Evolutionary conservation across 2,888 invertebrate genomes (phyloP).

Genomic region (Trachelus troglodyta): DNA sequence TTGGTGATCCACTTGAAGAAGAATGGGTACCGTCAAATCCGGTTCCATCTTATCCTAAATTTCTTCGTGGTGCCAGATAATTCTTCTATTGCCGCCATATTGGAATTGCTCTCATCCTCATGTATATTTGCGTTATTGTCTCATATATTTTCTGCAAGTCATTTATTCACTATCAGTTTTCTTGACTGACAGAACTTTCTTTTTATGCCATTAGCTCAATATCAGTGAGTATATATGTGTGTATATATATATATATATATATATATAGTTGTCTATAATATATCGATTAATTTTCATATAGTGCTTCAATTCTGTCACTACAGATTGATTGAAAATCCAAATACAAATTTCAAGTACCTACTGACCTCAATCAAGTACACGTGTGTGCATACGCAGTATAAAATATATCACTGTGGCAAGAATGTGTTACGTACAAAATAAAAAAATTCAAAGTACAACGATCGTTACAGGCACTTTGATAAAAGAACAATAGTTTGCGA

Average conservation of each 20-base stretch:
- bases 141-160: not conserved
- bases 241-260: not conserved
- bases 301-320: not conserved
- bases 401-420: too few species aligned
- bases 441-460: not conserved
- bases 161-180: not conserved
- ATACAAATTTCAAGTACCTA: not conserved
- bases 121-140: not conserved
- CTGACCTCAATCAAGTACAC: not conserved
- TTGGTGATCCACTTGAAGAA: conserved; percentile 12
- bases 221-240: not conserved
- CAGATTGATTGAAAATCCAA: not conserved
- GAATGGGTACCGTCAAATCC: conserved; percentile 22
- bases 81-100: not conserved
- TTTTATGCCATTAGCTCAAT: conserved; percentile 1
- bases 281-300: not conserved
- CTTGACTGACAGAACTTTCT: not conserved
- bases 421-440: too few species aligned
- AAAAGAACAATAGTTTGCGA: conserved; percentile 7
- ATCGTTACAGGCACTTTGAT: not conserved
- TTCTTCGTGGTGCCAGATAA: conserved; percentile 21
- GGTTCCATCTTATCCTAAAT: conserved; percentile 21
- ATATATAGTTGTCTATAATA: not conserved
- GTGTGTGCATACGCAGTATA: not conserved
- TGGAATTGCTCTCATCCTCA: not conserved